Evolutionary conservation across 2,888 invertebrate genomes (phyloP), one percentile per base, ranked within the genome.

Genomic region (Amphipoea oculea): DNA sequence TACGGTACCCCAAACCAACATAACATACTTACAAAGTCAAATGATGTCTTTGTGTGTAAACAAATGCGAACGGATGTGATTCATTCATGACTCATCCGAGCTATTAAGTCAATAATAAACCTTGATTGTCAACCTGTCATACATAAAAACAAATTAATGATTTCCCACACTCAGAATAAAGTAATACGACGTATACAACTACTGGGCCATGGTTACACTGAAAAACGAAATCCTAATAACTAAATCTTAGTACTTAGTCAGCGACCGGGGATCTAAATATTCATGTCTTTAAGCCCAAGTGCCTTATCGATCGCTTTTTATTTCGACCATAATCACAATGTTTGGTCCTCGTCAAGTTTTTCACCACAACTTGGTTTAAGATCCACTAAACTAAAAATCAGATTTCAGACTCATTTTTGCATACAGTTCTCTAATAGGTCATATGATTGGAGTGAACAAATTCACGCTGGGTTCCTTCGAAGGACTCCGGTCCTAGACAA

Each of bases 151-250:
- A 82, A 76, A 77, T 79, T 63, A 68, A 73, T 70, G 67, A 75
- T 86, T 90, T 90, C 88, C 84, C 89, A 88, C 85, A 77, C 81
- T 79, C 63, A 23, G 63, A 84, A n/a, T 76, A 76, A 51, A 73
- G 72, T 36, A 78, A 70, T 45, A 69, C 62, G 36, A 12, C 9
- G 42, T 45, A 5, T 2, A 70, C 14, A 54, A 57, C 6, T 45
- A 42, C 7, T 45, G 48, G 36, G 7, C 17, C 0, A 40, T 17
- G 54, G 14, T 36, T 36, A 73, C 36, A 72, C 42, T 48, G 63
- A 3, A 75, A 29, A 42, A 45, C 20, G 0, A 40, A 73, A 67
- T 45, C 29, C 23, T 29, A 7, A 7, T 11, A 36, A 45, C 23
- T 23, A 11, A 1, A 48, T 68, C 11, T 6, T 20, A 20, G 29